Conservation (phyloP, 2,888 invertebrate species). For the Unio delphinus region DNA sequence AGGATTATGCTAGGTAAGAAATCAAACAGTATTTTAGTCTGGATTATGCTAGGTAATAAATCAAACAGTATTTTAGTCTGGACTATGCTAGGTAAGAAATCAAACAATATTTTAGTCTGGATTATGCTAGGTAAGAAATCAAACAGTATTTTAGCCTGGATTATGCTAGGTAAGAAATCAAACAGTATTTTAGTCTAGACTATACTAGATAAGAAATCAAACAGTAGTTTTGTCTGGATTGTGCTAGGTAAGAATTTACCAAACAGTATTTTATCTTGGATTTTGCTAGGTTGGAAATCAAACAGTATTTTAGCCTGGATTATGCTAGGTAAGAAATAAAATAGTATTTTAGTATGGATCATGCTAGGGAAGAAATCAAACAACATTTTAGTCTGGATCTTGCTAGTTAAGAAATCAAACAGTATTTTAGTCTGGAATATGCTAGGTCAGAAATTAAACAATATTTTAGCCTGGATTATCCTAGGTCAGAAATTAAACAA, state of each 20-base stretch:
- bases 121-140: constrained; percentile 67
- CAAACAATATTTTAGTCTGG: constrained; percentile 69
- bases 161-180: constrained; percentile 66
- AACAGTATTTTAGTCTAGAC: constrained; percentile 70
- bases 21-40: constrained; percentile 66
- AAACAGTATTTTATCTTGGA: too few relatives aligned
- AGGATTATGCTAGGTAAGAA: constrained; percentile 70
- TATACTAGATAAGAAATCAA: constrained; percentile 61
- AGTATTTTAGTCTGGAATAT: too few relatives aligned
- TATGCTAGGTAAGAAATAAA: constrained; percentile 60
- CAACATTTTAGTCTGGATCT: too few relatives aligned
- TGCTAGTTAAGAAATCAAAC: too few relatives aligned
- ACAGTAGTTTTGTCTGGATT: too few relatives aligned
- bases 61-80: constrained; percentile 68
- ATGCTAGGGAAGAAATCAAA: too few relatives aligned
- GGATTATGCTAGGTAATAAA: constrained; percentile 69
- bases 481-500: too few relatives aligned
- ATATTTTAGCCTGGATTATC: too few relatives aligned
- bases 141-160: constrained; percentile 69
- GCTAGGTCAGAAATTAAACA: too few relatives aligned
- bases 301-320: constrained; percentile 70
- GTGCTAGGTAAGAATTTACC: too few relatives aligned
- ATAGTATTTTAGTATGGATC: too few relatives aligned
- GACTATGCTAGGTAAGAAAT: constrained; percentile 68
- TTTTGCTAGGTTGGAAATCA: too few relatives aligned